These are phyloP conservation scores for Leptodactylus fuscus DNA, from an alignment of 2,113 vertebrate genomes.

Conservation along the genomic window DNA sequence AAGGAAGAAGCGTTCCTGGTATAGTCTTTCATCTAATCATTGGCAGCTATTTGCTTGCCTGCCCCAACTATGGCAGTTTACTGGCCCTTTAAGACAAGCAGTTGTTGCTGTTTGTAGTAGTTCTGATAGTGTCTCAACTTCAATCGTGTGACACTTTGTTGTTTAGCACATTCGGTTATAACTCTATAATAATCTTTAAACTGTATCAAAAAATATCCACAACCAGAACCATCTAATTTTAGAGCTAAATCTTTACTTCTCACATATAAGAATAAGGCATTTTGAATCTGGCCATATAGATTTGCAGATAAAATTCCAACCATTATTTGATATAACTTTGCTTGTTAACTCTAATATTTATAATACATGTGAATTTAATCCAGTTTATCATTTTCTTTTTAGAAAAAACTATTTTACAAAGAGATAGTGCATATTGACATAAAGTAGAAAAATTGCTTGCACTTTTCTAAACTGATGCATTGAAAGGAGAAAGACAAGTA, in stretches of 20 bases:
- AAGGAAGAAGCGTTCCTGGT: too few species aligned
- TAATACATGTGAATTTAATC: conserved; percentile 61
- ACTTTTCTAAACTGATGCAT: conserved; percentile 71
- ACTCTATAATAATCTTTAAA: neutral
- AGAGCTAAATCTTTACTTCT: conserved; percentile 28
- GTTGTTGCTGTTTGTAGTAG: neutral
- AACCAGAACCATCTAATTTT: conserved; percentile 23
- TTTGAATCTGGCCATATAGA: conserved; percentile 80
- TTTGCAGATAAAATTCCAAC: conserved; percentile 70
- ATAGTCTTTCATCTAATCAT: too few species aligned
- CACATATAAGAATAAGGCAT: conserved; percentile 80
- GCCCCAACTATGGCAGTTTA: neutral
- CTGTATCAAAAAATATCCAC: conserved; percentile 61
- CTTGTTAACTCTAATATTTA: conserved; percentile 35
- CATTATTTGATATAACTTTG: conserved; percentile 68
- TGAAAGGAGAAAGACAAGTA: conserved; percentile 69
- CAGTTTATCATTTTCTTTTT: conserved; percentile 10
- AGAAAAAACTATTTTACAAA: conserved; percentile 67
- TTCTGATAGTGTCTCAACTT: neutral
- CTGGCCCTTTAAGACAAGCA: too few species aligned
- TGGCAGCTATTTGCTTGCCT: neutral
- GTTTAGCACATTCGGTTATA: neutral
- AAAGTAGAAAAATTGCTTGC: conserved; percentile 74
- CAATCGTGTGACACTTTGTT: neutral
- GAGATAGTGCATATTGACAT: conserved; percentile 67